A percentile compares a stretch with the other conserved stretches of the same genome.
Evolutionary conservation across 1,140 invertebrate genomes (phyloP).

Genomic region (Lasioglossum albipes): DNA sequence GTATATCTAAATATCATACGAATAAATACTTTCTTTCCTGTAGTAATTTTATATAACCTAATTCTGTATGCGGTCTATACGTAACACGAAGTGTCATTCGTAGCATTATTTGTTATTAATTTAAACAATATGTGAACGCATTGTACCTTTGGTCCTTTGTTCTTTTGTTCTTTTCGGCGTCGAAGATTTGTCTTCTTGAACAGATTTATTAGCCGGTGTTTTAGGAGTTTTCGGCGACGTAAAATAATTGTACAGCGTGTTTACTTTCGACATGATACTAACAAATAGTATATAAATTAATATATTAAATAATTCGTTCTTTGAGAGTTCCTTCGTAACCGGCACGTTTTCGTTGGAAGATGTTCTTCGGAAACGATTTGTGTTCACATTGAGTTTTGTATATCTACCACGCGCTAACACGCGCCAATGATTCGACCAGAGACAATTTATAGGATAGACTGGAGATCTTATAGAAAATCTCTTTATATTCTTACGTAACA

Average conservation of each 20-base stretch:
- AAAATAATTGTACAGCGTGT: slow-evolving; percentile 75
- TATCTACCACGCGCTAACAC: too few relatives aligned
- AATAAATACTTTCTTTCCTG: background rate
- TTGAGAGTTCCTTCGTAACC: background rate
- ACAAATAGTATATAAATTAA: background rate
- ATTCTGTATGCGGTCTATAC: background rate
- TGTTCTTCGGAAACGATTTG: too few relatives aligned
- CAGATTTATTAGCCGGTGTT: slow-evolving; percentile 19
- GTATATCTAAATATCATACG: background rate
- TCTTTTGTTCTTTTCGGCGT: slow-evolving; percentile 65
- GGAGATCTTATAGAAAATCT: too few relatives aligned
- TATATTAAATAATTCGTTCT: background rate
- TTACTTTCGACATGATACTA: slow-evolving; percentile 68
- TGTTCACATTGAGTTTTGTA: too few relatives aligned
- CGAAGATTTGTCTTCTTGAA: slow-evolving; percentile 36
- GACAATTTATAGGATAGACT: too few relatives aligned
- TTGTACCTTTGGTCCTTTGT: slow-evolving; percentile 68
- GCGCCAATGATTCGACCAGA: too few relatives aligned
- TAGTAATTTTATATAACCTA: background rate
- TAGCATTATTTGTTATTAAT: slow-evolving; percentile 4
- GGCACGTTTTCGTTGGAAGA: too few relatives aligned
- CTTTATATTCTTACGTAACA: too few relatives aligned
- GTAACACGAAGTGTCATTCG: slow-evolving; percentile 9
- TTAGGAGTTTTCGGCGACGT: slow-evolving; percentile 69
- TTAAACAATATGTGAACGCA: background rate